Evolutionary conservation across 2,888 invertebrate genomes (phyloP).

Genomic region (Andrena camellia): DNA sequence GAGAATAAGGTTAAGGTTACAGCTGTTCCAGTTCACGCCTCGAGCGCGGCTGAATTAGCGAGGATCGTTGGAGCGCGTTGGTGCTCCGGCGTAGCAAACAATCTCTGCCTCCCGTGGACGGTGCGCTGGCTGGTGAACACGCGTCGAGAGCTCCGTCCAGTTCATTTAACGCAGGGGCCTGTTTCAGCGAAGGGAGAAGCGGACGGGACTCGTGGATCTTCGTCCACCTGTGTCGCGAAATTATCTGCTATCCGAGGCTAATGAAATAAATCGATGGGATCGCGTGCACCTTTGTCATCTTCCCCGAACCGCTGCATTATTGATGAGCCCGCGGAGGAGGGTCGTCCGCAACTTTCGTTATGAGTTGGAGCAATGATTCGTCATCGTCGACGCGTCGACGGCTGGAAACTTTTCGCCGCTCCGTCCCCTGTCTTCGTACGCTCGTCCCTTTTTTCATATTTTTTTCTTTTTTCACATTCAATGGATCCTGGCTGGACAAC

Average conservation of each 20-base stretch:
- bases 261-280: constrained; percentile 37
- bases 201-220: not conserved
- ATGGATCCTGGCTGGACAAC: not conserved
- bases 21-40: constrained; percentile 49
- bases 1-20: constrained; percentile 62
- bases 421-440: not conserved
- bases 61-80: constrained; percentile 34
- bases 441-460: not conserved
- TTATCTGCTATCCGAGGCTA: not conserved
- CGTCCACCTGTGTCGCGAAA: too few relatives aligned
- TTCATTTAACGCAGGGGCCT: not conserved
- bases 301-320: constrained; percentile 42
- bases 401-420: constrained; percentile 60
- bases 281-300: constrained; percentile 34
- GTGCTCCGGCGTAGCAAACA: too few relatives aligned
- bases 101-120: too few relatives aligned
- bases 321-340: constrained; percentile 20
- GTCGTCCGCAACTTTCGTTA: constrained; percentile 57
- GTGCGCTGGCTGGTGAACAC: too few relatives aligned
- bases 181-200: not conserved
- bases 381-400: constrained; percentile 40
- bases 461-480: not conserved
- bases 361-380: constrained; percentile 58
- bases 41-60: constrained; percentile 47
- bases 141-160: too few relatives aligned